phyloP scores from a whole-genome alignment of 2,797 vertebrate genomes.

The Phrynocephalus guinanensis region DNA sequence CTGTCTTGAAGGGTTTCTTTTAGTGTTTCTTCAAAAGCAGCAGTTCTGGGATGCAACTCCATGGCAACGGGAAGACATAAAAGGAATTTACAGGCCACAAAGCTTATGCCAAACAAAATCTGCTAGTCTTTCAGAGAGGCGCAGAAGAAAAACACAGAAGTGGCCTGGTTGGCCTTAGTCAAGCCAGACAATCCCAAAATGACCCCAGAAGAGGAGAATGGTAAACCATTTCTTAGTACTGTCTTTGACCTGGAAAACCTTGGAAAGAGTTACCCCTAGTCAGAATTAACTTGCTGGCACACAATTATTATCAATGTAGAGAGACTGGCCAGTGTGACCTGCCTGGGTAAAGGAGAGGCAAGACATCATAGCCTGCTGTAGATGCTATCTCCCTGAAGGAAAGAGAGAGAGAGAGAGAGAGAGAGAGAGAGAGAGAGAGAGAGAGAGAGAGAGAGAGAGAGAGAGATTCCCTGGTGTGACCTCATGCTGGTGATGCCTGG shows the following conservation, averaged over 20 bases:
- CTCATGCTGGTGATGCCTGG: neutral
- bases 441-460: neutral
- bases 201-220: neutral
- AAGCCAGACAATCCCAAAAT: neutral
- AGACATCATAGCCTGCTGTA: neutral
- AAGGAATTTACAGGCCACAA: no score
- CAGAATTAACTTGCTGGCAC: no score
- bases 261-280: no score
- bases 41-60: neutral
- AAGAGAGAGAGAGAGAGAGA: neutral
- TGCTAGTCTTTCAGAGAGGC: no score
- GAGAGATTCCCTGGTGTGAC: neutral
- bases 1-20: no score
- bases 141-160: no score
- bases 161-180: neutral
- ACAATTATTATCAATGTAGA: no score
- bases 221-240: no score
- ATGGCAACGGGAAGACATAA: neutral
- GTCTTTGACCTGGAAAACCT: neutral
- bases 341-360: neutral
- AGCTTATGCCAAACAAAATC: no score
- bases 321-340: neutral
- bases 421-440: neutral
- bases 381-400: neutral
- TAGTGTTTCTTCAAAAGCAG: no score